Evolutionary conservation across 35 echinoderm and acorn worm genomes (phyloP).

Genomic region (Eucidaris tribuloides): DNA sequence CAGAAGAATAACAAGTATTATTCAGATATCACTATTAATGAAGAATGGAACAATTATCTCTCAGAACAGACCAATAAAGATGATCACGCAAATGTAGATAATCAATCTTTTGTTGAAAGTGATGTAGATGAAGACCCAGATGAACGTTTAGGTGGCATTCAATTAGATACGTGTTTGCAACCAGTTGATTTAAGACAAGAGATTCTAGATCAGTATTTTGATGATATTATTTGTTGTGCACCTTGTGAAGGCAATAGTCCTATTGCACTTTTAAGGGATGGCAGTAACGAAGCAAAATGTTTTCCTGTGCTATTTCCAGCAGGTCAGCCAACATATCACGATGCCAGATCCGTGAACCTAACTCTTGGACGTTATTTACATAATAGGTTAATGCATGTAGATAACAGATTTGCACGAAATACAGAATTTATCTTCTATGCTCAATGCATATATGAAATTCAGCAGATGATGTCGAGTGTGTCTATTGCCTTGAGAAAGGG

Average conservation of each 20-base stretch:
- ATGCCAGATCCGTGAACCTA: slow-evolving; percentile 18
- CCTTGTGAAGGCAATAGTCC: slow-evolving; percentile 78
- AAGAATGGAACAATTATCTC: slow-evolving; percentile 22
- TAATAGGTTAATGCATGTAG: slow-evolving; percentile 39
- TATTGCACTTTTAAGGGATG: slow-evolving; percentile 28
- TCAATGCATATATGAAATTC: slow-evolving; percentile 56
- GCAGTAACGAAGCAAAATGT: slow-evolving; percentile 35
- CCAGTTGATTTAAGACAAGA: slow-evolving; percentile 58
- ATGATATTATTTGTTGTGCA: slow-evolving; percentile 57
- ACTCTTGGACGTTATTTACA: slow-evolving; percentile 43
- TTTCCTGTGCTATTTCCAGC: slow-evolving; percentile 12
- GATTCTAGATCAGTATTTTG: slow-evolving; percentile 43
- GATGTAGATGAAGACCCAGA: too few species aligned
- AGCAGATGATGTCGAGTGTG: slow-evolving; percentile 47
- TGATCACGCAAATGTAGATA: slow-evolving; percentile 3
- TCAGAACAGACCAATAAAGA: slow-evolving; percentile 25
- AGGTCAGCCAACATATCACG: slow-evolving; percentile 35
- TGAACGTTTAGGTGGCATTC: slow-evolving; percentile 12
- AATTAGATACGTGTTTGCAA: slow-evolving; percentile 44
- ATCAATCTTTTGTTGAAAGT: too few species aligned
- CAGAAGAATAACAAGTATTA: slow-evolving; percentile 38
- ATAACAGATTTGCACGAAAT: slow-evolving; percentile 66
- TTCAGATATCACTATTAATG: slow-evolving; percentile 15
- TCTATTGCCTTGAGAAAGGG: slow-evolving; percentile 73
- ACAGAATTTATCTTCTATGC: slow-evolving; percentile 76